Base-by-base conservation (phyloP, 2,888 invertebrate genomes). In the Pimpla rufipes region DNA sequence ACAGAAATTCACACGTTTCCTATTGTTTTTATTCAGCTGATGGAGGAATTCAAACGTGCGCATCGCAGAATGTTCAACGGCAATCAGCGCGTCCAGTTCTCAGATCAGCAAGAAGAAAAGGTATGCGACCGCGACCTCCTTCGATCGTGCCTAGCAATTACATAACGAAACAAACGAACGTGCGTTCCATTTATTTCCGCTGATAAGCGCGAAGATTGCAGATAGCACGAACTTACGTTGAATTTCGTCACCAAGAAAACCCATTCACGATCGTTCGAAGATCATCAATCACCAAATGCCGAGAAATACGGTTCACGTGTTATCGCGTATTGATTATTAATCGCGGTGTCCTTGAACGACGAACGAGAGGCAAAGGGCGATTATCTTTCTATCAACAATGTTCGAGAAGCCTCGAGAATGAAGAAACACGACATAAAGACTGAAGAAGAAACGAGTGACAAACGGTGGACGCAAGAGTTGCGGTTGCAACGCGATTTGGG, bases 11-110 rank as follows among this genome's bases (percentile, higher is more conserved):
- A 18, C 8, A 62, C 40, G 37, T 8, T 18, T 3, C 7, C 18
- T 8, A 8, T 16, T 62, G 37, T 35, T 62, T 37, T 66, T 64
- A 86, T 79, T 35, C 83, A 91, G 88, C 93, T 98, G 85, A 98
- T 98, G 97, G 96, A 98, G 93, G 98, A 98, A 93, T 98, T 98
- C 92, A 97, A 97, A 92, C 96, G 96, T 90, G 97, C 97, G 5
- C 98, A 98, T 93, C 95, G 96, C 89, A 97, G 96, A 94, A 98
- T 98, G 98, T 98, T 98, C 92, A 93, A 91, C 78, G 89, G 90
- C 47, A 86, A 90, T 55, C 91, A 91, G 76, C 90, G 90, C 73
- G 87, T 86, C 16, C 91, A 92, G 62, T 85, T 86, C 70, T 86
- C 88, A 37, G 90, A 91, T 78, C 88, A 90, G 50, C 67, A 84